These are phyloP conservation scores for Platynereis dumerilii DNA, from an alignment of 2,888 invertebrate genomes.

Conservation along the genomic window DNA sequence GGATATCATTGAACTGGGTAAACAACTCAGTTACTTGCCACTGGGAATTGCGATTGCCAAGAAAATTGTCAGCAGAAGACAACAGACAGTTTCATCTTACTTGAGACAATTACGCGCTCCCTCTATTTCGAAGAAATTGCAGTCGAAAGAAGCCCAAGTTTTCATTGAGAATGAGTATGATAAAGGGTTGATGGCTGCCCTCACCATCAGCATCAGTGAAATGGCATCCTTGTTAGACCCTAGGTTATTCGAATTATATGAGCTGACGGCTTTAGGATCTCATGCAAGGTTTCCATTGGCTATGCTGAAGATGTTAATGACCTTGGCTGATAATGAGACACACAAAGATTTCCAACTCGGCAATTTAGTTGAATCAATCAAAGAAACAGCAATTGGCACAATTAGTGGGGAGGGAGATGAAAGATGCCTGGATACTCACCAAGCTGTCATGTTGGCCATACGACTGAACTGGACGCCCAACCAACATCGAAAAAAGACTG, in stretches of 20 bases:
- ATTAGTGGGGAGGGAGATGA: not conserved
- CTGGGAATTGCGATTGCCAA: constrained; percentile 1
- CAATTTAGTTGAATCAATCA: not conserved
- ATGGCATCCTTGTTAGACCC: not conserved
- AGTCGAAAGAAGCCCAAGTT: not conserved
- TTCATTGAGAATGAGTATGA: constrained; percentile 1
- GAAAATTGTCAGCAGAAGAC: not conserved
- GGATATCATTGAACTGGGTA: not conserved
- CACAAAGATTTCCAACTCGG: not conserved
- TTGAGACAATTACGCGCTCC: not conserved
- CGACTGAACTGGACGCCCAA: not conserved
- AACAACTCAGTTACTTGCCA: not conserved
- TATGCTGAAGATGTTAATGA: not conserved
- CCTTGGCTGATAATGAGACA: not conserved
- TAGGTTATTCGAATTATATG: not conserved
- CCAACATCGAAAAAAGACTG: not conserved
- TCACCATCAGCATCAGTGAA: not conserved
- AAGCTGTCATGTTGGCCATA: not conserved
- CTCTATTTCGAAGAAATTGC: not conserved
- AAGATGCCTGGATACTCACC: not conserved
- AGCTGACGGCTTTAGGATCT: constrained; percentile 4
- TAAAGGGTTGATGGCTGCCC: not conserved
- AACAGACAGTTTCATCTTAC: not conserved
- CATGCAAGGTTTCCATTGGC: not conserved
- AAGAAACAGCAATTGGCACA: not conserved